Evolutionary conservation across 2,888 invertebrate species (phyloP).

Genomic region (Pachymerium ferrugineum): DNA sequence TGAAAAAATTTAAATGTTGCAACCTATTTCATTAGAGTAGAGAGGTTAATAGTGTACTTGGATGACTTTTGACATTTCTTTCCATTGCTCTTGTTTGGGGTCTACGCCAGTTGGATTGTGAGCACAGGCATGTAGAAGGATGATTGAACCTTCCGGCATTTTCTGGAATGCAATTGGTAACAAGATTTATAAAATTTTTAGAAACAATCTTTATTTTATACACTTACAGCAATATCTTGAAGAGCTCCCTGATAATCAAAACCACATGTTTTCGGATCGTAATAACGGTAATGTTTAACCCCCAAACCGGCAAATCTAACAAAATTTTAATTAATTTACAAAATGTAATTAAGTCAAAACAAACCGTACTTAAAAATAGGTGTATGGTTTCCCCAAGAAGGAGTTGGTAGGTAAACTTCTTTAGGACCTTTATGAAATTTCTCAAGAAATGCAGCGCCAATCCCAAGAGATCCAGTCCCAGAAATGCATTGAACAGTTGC

Average conservation of each 20-base stretch:
- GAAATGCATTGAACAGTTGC: slow-evolving; percentile 77
- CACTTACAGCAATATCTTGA: slow-evolving; percentile 76
- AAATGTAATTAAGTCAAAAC: background rate
- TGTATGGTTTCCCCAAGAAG: slow-evolving; percentile 97
- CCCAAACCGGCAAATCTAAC: slow-evolving; percentile 66
- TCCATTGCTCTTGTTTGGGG: slow-evolving; percentile 82
- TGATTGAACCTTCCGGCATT: slow-evolving; percentile 83
- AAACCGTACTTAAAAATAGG: slow-evolving; percentile 74
- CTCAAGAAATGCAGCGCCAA: slow-evolving; percentile 82
- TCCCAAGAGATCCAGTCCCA: slow-evolving; percentile 92
- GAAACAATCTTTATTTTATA: no score
- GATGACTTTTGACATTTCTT: slow-evolving; percentile 72
- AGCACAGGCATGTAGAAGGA: slow-evolving; percentile 93
- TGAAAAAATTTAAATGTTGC: slow-evolving; percentile 36
- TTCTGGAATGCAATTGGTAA: slow-evolving; percentile 55
- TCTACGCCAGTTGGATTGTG: slow-evolving; percentile 98
- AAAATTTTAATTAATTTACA: background rate
- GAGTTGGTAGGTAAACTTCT: slow-evolving; percentile 76
- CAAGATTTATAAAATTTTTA: background rate
- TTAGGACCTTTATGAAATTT: slow-evolving; percentile 71
- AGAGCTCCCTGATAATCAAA: slow-evolving; percentile 84
- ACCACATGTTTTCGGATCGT: slow-evolving; percentile 85
- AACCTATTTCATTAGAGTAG: background rate
- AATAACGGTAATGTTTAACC: slow-evolving; percentile 88
- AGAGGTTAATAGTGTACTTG: slow-evolving; percentile 53